A percentile compares a stretch with the other conserved stretches of the same genome.
Evolutionary conservation across 2,888 invertebrate genomes (phyloP).

Genomic region (Kryphioiulus occultus): DNA sequence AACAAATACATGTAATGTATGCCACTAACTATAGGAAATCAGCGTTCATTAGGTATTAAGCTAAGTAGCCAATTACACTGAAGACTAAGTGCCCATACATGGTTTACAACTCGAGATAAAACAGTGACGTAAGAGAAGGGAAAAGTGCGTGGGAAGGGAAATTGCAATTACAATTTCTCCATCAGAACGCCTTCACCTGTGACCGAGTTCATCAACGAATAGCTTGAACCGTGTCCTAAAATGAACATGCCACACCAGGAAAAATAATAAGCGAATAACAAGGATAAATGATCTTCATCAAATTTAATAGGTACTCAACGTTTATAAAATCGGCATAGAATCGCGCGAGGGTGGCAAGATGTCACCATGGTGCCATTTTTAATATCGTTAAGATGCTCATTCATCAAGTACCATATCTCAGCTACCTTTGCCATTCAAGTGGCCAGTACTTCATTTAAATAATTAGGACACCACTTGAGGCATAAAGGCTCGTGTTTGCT

Average conservation of each 20-base stretch:
- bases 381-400: neutral
- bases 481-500: neutral
- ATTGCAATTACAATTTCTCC: constrained; percentile 7
- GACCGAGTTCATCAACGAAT: neutral
- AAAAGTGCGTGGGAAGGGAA: neutral
- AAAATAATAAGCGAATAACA: constrained; percentile 29
- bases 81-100: neutral
- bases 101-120: neutral
- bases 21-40: neutral
- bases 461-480: constrained; percentile 6
- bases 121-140: neutral
- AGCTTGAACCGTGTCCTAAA: constrained; percentile 7
- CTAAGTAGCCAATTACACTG: neutral
- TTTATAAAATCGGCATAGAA: neutral
- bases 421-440: constrained; percentile 24
- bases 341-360: neutral
- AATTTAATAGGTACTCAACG: constrained; percentile 10
- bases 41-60: neutral
- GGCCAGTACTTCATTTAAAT: constrained; percentile 32
- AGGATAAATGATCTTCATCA: constrained; percentile 27
- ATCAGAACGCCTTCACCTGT: constrained; percentile 14
- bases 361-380: constrained; percentile 27
- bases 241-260: neutral
- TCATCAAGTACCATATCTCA: neutral
- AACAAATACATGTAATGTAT: too few species aligned